A percentile compares a stretch with the other conserved stretches of the same genome.
Evolutionary conservation across 2,113 vertebrate species (phyloP).

Genomic region (Spea bombifrons): DNA sequence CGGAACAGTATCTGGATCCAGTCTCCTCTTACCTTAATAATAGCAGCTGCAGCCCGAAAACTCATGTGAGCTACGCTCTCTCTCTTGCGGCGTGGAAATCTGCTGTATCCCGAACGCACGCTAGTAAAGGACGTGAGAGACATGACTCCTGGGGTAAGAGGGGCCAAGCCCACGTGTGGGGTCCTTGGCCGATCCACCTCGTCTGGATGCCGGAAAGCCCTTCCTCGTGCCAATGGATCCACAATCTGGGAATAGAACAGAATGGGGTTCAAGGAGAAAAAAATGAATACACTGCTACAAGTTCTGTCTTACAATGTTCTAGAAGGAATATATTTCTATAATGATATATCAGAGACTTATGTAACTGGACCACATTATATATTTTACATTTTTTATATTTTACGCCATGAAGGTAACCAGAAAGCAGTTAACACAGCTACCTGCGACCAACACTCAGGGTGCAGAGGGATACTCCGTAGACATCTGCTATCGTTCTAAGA

Average conservation of each 20-base stretch:
- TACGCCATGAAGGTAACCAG: too few relatives aligned
- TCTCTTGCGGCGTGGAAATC: conserved; percentile 79
- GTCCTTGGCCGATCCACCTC: conserved; percentile 79
- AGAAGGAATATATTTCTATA: too few relatives aligned
- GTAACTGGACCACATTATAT: too few relatives aligned
- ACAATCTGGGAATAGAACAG: conserved; percentile 71
- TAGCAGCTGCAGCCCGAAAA: conserved; percentile 82
- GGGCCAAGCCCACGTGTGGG: conserved; percentile 65
- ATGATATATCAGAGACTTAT: too few relatives aligned
- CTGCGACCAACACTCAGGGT: too few relatives aligned
- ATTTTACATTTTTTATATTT: too few relatives aligned
- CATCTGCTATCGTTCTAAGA: too few relatives aligned
- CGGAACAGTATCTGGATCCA: too few relatives aligned
- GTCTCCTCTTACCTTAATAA: conserved; percentile 72
- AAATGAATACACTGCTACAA: background rate
- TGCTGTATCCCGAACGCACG: conserved; percentile 72
- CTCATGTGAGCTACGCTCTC: conserved; percentile 93
- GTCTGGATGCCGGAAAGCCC: conserved; percentile 82
- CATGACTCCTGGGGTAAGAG: conserved; percentile 74
- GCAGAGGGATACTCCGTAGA: too few relatives aligned
- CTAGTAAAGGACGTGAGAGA: conserved; percentile 88
- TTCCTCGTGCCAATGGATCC: conserved; percentile 86
- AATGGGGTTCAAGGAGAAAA: background rate
- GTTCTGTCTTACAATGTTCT: too few relatives aligned
- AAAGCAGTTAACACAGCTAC: too few relatives aligned